Evolutionary conservation across 37 sponge, comb jelly and placozoan genomes (phyloP).

Genomic region (Eunapius fragilis): DNA sequence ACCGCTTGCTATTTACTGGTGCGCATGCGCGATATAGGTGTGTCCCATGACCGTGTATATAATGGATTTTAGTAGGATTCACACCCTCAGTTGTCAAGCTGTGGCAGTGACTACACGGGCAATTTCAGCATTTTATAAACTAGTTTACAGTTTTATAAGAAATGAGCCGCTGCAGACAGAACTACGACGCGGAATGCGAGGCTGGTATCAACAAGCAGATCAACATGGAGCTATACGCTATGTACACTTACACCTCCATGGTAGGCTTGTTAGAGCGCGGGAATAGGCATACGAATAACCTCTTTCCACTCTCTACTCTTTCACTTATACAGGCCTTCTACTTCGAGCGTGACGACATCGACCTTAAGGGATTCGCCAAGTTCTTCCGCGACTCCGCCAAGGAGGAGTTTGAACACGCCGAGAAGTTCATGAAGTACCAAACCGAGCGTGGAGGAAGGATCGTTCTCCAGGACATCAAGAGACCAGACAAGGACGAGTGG

Average conservation of each 20-base stretch:
- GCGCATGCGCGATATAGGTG: too few relatives aligned
- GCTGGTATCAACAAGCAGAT: conserved; percentile 88
- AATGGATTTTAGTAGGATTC: too few relatives aligned
- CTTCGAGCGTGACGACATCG: conserved; percentile 85
- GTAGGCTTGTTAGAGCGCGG: conserved; percentile 20
- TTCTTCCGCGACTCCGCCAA: conserved; percentile 79
- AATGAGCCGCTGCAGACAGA: conserved; percentile 59
- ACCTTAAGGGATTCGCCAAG: conserved; percentile 63
- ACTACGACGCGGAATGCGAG: conserved; percentile 80
- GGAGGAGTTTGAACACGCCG: conserved; percentile 86
- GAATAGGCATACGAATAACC: too few relatives aligned
- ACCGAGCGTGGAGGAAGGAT: conserved; percentile 81
- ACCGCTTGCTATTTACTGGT: too few relatives aligned
- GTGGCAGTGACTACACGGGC: conserved; percentile 86
- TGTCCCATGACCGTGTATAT: neutral
- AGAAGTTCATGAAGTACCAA: conserved; percentile 86
- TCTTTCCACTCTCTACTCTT: neutral
- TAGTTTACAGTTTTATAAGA: neutral
- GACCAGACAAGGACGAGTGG: conserved; percentile 81
- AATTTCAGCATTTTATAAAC: neutral
- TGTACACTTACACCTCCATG: conserved; percentile 90
- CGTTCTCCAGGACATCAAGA: conserved; percentile 71
- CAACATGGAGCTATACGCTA: conserved; percentile 88
- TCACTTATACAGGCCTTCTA: conserved; percentile 48
- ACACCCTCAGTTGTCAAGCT: conserved; percentile 60